Evolutionary conservation across 1,140 invertebrate species (phyloP), one percentile per base, ranked within the genome.

Genomic region (Meloidogyne chitwoodi): DNA sequence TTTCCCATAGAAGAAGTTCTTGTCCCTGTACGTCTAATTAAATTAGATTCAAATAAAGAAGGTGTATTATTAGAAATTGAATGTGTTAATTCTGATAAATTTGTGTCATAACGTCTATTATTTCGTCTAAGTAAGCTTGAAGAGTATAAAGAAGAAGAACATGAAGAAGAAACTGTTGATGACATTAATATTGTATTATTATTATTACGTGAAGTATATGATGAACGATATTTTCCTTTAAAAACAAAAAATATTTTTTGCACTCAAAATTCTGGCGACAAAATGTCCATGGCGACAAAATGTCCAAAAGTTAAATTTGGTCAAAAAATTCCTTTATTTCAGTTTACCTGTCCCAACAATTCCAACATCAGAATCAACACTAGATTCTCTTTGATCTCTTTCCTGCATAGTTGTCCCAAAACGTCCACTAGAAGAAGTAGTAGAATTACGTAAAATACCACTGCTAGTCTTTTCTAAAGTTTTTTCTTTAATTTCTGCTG

Each of bases 281-380:
- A n/a, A n/a, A n/a, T n/a, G n/a, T n/a, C n/a, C n/a, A n/a, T n/a
- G n/a, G n/a, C 29, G 29, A 31, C 29, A 31, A 31, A 31, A 31
- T 31, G 29, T 31, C 29, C 29, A 31, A 31, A 3, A 3, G 29
- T 6, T 31, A 31, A 31, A 6, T 31, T n/a, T n/a, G n/a, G n/a
- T n/a, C n/a, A 38, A 38, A 38, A 38, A 38, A 38, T 3, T 10
- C 10, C 8, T 8, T 8, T 8, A 0, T 31, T 3, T 31, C 10
- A 8, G 19, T n/a, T n/a, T 10, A 73, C 71, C n/a, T 56, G 19
- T n/a, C n/a, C 69, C 69, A 24, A 56, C 48, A 12, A 56, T 63
- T 16, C 79, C 78, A 68, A 34, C 82, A 68, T 80, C 79, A 65
- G 79, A 80, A 48, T 80, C 79, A 12, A 80, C 73, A 41, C 73